A percentile compares a stretch with the other conserved stretches of the same genome.
Evolutionary conservation across 2,113 vertebrate species (phyloP).

Genomic region (Chionomys nivalis): DNA sequence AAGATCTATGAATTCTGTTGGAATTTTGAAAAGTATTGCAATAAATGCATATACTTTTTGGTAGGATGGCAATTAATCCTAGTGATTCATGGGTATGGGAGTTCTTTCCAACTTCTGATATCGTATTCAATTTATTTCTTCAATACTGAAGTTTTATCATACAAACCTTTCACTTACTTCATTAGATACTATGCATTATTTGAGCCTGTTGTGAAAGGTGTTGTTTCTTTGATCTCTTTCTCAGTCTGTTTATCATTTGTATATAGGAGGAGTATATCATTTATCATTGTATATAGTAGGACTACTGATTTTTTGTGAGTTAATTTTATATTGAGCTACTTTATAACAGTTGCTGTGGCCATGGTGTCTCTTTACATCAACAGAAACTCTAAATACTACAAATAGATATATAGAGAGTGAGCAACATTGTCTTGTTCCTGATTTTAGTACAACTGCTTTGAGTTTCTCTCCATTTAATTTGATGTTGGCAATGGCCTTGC

Average conservation of each 20-base stretch:
- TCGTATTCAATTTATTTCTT: not conserved
- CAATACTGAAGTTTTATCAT: not conserved
- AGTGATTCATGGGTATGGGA: not conserved
- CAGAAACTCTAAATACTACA: not conserved
- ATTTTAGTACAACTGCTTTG: not conserved
- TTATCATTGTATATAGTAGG: not conserved
- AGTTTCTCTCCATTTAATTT: not conserved
- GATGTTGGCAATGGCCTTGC: not conserved
- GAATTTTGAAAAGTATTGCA: no score
- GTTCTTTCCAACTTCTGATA: not conserved
- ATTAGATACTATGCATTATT: not conserved
- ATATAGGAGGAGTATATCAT: not conserved
- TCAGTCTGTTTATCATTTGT: not conserved
- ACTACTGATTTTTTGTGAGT: not conserved
- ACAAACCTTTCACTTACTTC: not conserved
- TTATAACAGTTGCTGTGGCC: not conserved
- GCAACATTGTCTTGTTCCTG: not conserved
- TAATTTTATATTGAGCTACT: not conserved
- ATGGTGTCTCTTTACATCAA: not conserved
- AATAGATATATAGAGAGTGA: not conserved
- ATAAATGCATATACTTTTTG: no score
- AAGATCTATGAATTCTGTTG: no score
- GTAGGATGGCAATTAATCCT: no score
- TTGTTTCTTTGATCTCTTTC: not conserved
- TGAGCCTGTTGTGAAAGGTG: not conserved